These are phyloP conservation scores for Artibeus lituratus DNA, from an alignment of 2,797 vertebrate species.

Conservation along the genomic window DNA sequence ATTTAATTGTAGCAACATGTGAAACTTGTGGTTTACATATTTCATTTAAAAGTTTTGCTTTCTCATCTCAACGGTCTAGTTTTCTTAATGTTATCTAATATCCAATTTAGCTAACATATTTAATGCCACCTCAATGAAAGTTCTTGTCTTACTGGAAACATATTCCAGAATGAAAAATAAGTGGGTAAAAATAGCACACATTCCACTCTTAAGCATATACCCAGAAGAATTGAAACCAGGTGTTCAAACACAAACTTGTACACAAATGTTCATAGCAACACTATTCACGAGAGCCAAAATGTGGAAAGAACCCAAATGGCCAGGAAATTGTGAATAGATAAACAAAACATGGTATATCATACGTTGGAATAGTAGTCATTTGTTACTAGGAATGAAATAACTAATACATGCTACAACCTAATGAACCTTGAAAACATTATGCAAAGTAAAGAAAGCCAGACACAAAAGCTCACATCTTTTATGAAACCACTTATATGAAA, in stretches of 20 bases:
- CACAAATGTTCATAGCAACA: neutral
- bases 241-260: neutral
- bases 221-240: neutral
- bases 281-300: neutral
- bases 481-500: neutral
- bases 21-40: neutral
- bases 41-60: conserved; percentile 30
- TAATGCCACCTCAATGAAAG: neutral
- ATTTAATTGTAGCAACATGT: neutral
- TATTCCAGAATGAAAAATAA: neutral
- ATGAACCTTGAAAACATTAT: neutral
- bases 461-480: neutral
- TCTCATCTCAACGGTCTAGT: neutral
- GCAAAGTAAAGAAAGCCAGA: neutral
- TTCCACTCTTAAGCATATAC: neutral
- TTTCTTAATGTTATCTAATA: neutral
- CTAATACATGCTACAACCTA: neutral
- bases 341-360: neutral
- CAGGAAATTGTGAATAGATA: neutral
- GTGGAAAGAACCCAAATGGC: neutral
- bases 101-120: neutral
- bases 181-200: neutral
- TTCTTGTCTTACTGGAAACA: neutral
- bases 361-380: neutral
- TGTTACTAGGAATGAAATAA: neutral